Evolutionary conservation across 2,113 vertebrate genomes (phyloP), one percentile per base, ranked within the genome.

Genomic region (Tychaedon coryphoeus): DNA sequence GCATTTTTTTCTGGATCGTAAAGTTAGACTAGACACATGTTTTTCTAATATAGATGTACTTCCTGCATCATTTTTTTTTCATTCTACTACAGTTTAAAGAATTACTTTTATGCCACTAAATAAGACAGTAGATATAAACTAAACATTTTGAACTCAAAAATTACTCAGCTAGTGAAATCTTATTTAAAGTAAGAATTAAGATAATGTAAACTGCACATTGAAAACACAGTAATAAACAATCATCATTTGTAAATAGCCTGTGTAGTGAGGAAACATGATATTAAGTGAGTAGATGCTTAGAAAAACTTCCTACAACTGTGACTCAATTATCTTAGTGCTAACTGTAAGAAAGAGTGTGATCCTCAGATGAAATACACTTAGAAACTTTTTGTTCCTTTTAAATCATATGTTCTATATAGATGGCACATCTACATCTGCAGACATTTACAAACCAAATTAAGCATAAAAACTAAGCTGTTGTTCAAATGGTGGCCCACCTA

Each of bases 1-100:
- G 7, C 12, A 16, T 20, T 28, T 69, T 9, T 65, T 77, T 51
- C 25, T 2, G 3, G 12, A 40, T 18, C 4, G 11, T 53, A 33
- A 74, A 45, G 20, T 47, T 79, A 61, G 6, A 58, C 6, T 20
- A 74, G 17, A 65, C 8, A 45, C 1, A 12, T 0, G 0, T 31
- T 70, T 92, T 74, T 22, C 26, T 87, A 40, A 70, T 40, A 57
- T 1, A 61, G 10, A 61, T 66, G 29, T 31, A 29, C 5, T 51
- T 69, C 3, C 17, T 0, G 0, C 14, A 36, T 4, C 0, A 25
- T 43, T 79, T 74, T 40, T 54, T 86, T 70, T 75, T 48, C 10
- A 40, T 83, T 67, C 26, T 66, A 9, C 16, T 74, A 10, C 8
- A 29, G 6, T 45, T 67, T 62, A 56, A 67, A 64, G 45, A 61